phyloP scores from a whole-genome alignment of 2,888 invertebrate species.

The Eremobia ochroleuca region DNA sequence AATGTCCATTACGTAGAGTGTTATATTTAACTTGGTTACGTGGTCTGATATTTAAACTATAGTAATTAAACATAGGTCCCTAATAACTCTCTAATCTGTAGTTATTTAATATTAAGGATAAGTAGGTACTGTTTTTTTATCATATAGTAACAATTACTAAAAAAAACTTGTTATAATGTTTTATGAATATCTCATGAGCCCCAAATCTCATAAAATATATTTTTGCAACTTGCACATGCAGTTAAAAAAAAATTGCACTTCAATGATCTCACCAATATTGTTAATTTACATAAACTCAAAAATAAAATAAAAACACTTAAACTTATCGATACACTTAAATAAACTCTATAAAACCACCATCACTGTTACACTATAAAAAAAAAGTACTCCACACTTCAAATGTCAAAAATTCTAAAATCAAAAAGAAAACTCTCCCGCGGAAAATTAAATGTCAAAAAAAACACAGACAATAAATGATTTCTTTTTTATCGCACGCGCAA shows the following conservation, averaged over 20 bases:
- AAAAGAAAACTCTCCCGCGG: slow-evolving; percentile 43
- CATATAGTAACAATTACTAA: not conserved
- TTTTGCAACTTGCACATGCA: slow-evolving; percentile 7
- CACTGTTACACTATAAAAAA: slow-evolving; percentile 22
- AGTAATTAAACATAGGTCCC: not conserved
- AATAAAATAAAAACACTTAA: slow-evolving; percentile 2
- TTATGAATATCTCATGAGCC: slow-evolving; percentile 39
- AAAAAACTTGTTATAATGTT: not conserved
- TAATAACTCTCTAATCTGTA: not conserved
- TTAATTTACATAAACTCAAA: not conserved
- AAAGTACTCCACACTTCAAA: slow-evolving; percentile 6
- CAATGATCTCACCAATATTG: slow-evolving; percentile 49
- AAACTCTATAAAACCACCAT: slow-evolving; percentile 32
- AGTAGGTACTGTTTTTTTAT: not conserved
- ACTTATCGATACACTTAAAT: slow-evolving; percentile 27
- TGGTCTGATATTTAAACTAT: slow-evolving; percentile 18
- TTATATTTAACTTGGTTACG: slow-evolving; percentile 41
- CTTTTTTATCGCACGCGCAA: slow-evolving; percentile 75
- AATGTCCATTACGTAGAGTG: slow-evolving; percentile 39
- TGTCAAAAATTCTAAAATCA: slow-evolving; percentile 4
- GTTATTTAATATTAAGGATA: not conserved
- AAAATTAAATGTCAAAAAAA: slow-evolving; percentile 46
- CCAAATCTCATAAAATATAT: slow-evolving; percentile 31
- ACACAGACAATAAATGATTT: slow-evolving; percentile 55
- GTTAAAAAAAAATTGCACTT: slow-evolving; percentile 9